Evolutionary conservation across 2,113 vertebrate species (phyloP).

Genomic region (Hippopotamus amphibius): DNA sequence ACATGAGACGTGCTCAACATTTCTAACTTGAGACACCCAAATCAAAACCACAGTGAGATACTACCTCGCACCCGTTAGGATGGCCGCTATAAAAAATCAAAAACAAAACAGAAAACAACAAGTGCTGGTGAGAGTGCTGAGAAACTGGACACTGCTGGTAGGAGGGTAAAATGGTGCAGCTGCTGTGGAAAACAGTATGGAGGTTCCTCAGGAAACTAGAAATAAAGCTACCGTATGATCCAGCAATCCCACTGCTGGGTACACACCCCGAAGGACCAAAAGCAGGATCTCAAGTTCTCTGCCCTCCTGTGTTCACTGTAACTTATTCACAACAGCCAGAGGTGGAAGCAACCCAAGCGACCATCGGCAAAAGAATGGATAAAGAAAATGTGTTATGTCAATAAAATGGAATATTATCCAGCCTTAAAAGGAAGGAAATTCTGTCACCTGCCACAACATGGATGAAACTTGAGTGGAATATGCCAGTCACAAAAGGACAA

Average conservation of each 20-base stretch:
- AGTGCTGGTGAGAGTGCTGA: too few relatives aligned
- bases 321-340: not conserved
- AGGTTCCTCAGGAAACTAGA: not conserved
- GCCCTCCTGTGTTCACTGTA: not conserved
- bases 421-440: not conserved
- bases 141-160: not conserved
- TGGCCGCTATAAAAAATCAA: not conserved
- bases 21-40: not conserved
- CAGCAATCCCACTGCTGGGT: not conserved
- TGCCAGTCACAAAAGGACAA: not conserved
- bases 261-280: not conserved
- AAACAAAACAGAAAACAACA: not conserved
- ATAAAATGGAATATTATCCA: not conserved
- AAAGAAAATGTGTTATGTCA: not conserved
- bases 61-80: not conserved
- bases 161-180: not conserved
- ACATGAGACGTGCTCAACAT: not conserved
- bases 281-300: not conserved
- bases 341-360: not conserved
- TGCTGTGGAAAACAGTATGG: not conserved
- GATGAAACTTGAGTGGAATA: not conserved
- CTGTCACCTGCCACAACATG: not conserved
- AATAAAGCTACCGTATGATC: not conserved
- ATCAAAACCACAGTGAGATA: not conserved
- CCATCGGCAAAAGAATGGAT: not conserved